Evolutionary conservation across 2,113 vertebrate genomes (phyloP), one percentile per base, ranked within the genome.

Genomic region (Oryzias melastigma): DNA sequence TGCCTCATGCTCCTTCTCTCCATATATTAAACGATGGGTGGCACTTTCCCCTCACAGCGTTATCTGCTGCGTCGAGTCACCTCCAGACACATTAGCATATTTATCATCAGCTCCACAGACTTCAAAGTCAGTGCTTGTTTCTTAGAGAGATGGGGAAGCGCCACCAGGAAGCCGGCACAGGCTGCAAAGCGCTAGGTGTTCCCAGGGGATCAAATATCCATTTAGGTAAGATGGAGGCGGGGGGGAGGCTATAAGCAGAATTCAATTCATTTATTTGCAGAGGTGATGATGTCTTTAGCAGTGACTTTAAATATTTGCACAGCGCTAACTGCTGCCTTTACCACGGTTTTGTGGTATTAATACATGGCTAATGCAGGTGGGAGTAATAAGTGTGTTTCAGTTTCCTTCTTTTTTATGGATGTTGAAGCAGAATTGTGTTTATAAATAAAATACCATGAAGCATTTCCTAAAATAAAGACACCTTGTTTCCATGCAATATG

Each of bases 51-150:
- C 80, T 85, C 83, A 61, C 68, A 62, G 81, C 71, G 46, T 74
- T 85, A 87, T 87, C 88, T 83, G 78, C 79, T 75, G 73, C 57
- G 63, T 84, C 47, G 68, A 82, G 83, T 87, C 84, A 88, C 84
- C 87, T 82, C 86, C 83, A 88, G 83, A 82, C 72, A 77, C 53
- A 88, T 89, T 89, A 87, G 81, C 88, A 89, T 89, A 89, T 89
- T 88, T 89, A 88, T 88, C 88, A 88, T 86, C 81, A 78, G 81
- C 78, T 68, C 71, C 81, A 63, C 83, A 88, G 88, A 88, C 88
- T 88, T 89, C 86, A 89, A 88, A 89, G 87, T 86, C 85, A 65
- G 78, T 57, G 76, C 80, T 77, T 52, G 82, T 83, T 80, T 82
- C 78, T 78, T 69, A 51, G 57, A 83, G 68, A 72, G 75, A 83